A percentile compares a stretch with the other conserved stretches of the same genome.
phyloP scores from a whole-genome alignment of 2,113 vertebrate species.

The Chlorodrepanis virens region DNA sequence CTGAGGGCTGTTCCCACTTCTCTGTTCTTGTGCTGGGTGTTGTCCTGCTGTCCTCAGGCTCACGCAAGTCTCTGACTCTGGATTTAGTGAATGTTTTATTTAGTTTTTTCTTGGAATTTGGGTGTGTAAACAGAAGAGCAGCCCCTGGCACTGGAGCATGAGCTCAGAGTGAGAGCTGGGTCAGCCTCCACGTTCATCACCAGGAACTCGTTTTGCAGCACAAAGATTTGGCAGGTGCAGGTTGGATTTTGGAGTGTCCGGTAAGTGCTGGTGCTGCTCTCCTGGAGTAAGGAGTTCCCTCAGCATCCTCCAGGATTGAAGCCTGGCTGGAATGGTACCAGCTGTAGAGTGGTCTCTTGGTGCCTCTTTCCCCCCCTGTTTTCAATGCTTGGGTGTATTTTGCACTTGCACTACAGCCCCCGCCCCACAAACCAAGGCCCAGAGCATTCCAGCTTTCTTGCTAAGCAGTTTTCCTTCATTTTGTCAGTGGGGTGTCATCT shows the following conservation, averaged over 20 bases:
- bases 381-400: not conserved
- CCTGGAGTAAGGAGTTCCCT: not conserved
- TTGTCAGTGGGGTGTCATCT: not conserved
- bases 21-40: accelerated
- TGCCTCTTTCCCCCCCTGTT: not conserved
- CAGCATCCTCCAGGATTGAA: not conserved
- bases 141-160: not conserved
- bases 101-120: not conserved
- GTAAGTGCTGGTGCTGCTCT: accelerated
- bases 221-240: not conserved
- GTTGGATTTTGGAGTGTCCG: not conserved
- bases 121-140: not conserved
- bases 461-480: not conserved
- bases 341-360: not conserved
- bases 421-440: not conserved
- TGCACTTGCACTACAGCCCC: not conserved
- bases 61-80: not conserved
- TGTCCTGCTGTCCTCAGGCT: not conserved
- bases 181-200: not conserved
- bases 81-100: not conserved
- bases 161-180: not conserved
- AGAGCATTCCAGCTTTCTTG: not conserved
- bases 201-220: not conserved
- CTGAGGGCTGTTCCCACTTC: not conserved
- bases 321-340: not conserved